phyloP scores from a whole-genome alignment of 1,140 invertebrate genomes.

The Lamellibrachia luymesi region DNA sequence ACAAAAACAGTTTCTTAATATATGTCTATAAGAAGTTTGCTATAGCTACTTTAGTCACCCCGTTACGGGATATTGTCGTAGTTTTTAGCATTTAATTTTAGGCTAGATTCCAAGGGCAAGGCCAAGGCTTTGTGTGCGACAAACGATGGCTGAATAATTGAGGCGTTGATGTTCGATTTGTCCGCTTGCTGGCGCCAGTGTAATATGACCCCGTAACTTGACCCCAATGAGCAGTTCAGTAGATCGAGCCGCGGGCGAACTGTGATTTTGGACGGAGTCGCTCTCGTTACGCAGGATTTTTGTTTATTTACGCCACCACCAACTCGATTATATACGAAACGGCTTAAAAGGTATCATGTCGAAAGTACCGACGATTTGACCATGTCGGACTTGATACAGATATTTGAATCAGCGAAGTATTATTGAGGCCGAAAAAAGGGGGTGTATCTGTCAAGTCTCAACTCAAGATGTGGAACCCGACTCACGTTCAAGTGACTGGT shows the following conservation, averaged over 20 bases:
- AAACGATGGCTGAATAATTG: too few relatives aligned
- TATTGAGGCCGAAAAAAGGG: neutral
- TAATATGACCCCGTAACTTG: too few relatives aligned
- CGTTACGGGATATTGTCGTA: too few relatives aligned
- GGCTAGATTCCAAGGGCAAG: too few relatives aligned
- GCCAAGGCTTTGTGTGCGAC: too few relatives aligned
- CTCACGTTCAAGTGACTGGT: conserved; percentile 80
- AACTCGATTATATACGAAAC: neutral
- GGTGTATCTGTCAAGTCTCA: neutral
- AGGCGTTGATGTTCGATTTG: too few relatives aligned
- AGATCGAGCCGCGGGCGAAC: neutral
- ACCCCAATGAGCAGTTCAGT: neutral
- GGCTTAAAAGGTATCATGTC: neutral
- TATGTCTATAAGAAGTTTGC: too few relatives aligned
- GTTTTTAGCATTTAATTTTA: too few relatives aligned
- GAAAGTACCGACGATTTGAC: neutral
- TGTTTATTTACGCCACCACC: neutral
- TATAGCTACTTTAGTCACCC: too few relatives aligned
- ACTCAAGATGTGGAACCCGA: conserved; percentile 74
- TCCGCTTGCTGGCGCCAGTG: too few relatives aligned
- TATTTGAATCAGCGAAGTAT: neutral
- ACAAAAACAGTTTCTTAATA: too few relatives aligned
- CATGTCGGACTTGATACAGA: neutral
- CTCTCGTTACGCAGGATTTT: neutral
- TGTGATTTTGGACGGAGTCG: neutral